Evolutionary conservation across 2,888 invertebrate species (phyloP).

Genomic region (Hybos culiciformis): DNA sequence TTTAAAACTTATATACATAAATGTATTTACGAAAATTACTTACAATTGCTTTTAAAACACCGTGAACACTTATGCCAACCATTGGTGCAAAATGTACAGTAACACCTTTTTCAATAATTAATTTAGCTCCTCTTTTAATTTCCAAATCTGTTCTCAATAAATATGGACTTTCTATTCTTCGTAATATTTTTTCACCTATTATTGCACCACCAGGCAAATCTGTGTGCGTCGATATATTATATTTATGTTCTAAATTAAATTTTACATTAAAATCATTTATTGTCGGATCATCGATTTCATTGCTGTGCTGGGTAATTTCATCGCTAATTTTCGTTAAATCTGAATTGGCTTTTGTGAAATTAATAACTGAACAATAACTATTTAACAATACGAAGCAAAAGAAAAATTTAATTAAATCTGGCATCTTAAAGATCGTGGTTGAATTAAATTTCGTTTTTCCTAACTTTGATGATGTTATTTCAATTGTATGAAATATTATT

Average conservation of each 20-base stretch:
- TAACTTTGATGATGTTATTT: too few species aligned
- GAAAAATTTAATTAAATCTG: too few species aligned
- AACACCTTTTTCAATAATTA: constrained; percentile 82
- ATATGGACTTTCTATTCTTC: constrained; percentile 51
- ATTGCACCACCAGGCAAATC: constrained; percentile 31
- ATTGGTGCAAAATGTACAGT: constrained; percentile 81
- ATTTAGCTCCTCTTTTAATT: constrained; percentile 61
- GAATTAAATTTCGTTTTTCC: too few species aligned
- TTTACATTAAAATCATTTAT: constrained; percentile 3
- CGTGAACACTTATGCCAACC: constrained; percentile 84
- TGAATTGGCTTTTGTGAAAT: too few species aligned
- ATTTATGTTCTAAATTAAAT: neutral
- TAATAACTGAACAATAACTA: too few species aligned
- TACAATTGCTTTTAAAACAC: constrained; percentile 80
- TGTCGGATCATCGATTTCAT: too few species aligned
- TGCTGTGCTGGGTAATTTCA: too few species aligned
- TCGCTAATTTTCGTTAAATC: too few species aligned
- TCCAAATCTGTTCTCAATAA: constrained; percentile 65
- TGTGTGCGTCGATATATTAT: constrained; percentile 15
- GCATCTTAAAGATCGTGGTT: too few species aligned
- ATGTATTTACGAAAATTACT: constrained; percentile 31
- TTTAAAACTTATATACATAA: too few species aligned
- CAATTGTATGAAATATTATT: too few species aligned
- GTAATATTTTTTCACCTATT: constrained; percentile 28
- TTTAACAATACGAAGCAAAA: too few species aligned